Evolutionary conservation across 2,113 vertebrate species (phyloP).

Genomic region (Grus americana): DNA sequence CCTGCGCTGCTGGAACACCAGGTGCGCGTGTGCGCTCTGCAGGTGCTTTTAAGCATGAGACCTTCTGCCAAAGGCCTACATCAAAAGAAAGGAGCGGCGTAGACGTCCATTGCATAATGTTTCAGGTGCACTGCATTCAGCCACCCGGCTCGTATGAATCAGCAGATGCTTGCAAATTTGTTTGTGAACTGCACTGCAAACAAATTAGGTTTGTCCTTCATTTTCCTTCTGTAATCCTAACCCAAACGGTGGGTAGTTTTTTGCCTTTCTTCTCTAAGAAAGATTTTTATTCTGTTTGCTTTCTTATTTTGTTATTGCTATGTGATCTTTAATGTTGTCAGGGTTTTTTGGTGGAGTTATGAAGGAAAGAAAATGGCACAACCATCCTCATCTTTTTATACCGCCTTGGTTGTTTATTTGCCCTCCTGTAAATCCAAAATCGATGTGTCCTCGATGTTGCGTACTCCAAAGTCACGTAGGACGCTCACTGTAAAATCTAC

Average conservation of each 20-base stretch:
- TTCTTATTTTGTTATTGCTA: background rate
- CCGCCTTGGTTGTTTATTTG: background rate
- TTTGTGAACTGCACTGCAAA: background rate
- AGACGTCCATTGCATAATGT: background rate
- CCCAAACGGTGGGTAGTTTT: background rate
- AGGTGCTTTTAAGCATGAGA: background rate
- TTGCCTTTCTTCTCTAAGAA: background rate
- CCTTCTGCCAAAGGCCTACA: background rate
- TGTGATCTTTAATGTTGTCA: background rate
- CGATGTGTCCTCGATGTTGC: background rate
- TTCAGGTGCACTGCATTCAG: background rate
- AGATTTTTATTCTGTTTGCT: background rate
- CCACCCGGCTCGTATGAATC: background rate
- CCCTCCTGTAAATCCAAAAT: background rate
- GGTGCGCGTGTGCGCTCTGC: background rate
- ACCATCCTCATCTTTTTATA: background rate
- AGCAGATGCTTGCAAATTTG: background rate
- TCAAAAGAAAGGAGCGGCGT: background rate
- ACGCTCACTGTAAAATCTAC: rapidly evolving
- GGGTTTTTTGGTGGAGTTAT: background rate
- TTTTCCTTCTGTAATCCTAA: background rate
- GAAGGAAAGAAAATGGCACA: background rate
- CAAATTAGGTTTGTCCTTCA: background rate
- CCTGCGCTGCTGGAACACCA: background rate
- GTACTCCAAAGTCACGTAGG: background rate